phyloP scores from a whole-genome alignment of 2,113 vertebrate genomes.

The Rhinoderma darwinii region DNA sequence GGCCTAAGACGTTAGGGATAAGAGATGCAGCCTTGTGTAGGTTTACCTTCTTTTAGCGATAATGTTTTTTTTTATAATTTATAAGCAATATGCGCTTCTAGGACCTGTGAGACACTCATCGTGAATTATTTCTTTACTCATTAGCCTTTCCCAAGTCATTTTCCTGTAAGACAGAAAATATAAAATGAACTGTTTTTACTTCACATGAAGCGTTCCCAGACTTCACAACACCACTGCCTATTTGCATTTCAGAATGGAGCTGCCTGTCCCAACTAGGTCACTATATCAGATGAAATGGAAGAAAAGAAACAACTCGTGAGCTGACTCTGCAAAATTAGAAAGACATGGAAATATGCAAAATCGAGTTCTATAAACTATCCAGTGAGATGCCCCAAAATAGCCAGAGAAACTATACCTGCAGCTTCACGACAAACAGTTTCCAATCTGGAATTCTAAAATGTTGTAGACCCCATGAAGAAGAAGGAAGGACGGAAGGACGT shows the following conservation, averaged over 20 bases:
- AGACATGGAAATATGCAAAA: background rate
- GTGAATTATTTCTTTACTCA: background rate
- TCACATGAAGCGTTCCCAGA: background rate
- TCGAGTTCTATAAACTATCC: background rate
- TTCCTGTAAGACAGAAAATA: background rate
- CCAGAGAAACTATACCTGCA: background rate
- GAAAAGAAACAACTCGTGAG: conserved; percentile 16
- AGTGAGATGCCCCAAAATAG: background rate
- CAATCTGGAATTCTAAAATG: background rate
- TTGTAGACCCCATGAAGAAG: background rate
- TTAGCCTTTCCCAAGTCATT: background rate
- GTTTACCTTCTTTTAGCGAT: background rate
- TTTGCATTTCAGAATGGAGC: conserved; percentile 54
- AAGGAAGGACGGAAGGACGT: background rate
- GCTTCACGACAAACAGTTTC: background rate
- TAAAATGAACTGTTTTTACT: background rate
- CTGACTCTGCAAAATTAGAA: background rate
- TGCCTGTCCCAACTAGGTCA: conserved; percentile 72
- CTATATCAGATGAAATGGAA: conserved; percentile 60
- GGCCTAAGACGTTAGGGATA: too few relatives aligned
- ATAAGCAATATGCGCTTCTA: background rate
- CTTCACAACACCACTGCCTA: conserved; percentile 17
- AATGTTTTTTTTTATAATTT: too few relatives aligned
- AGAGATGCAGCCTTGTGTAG: background rate
- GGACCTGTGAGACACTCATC: background rate